Percentiles rank a stretch among this genome's conserved stretches.
Evolutionary conservation across 2,797 vertebrate species (phyloP).

Genomic region (Tinamus major): DNA sequence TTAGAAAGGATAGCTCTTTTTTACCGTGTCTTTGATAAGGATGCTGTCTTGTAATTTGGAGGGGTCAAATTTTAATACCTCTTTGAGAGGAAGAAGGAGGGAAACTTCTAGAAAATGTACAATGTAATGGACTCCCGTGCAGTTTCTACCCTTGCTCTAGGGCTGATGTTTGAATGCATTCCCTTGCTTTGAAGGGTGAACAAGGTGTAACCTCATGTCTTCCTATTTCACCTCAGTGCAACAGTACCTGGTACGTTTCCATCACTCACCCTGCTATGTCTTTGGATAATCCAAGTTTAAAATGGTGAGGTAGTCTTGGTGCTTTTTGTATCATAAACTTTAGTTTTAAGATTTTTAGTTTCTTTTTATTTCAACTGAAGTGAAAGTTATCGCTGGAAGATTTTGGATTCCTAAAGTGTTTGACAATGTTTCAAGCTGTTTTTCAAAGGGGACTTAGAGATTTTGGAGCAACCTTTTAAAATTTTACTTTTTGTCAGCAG

Average conservation of each 20-base stretch:
- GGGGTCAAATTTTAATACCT: not conserved
- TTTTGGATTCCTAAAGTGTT: not conserved
- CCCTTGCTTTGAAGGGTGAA: conserved; percentile 18
- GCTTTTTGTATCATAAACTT: not conserved
- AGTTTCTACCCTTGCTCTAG: conserved; percentile 43
- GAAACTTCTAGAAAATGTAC: not conserved
- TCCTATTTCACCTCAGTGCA: not conserved
- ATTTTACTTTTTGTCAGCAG: conserved; percentile 16
- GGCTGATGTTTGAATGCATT: conserved; percentile 10
- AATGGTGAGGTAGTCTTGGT: fast-evolving
- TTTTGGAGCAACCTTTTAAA: not conserved
- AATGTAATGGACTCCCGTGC: conserved; percentile 1
- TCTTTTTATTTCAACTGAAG: not conserved
- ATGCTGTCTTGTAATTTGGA: not conserved
- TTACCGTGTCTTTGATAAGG: fast-evolving
- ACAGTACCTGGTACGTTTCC: not conserved
- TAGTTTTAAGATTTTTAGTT: not conserved
- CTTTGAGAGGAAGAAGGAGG: not conserved
- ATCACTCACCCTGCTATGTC: not conserved
- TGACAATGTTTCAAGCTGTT: not conserved
- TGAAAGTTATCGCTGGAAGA: not conserved
- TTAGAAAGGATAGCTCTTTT: not conserved
- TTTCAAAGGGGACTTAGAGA: not conserved
- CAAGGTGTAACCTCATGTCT: not conserved
- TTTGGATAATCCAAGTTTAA: not conserved